Base-by-base conservation (phyloP, 2,113 vertebrate species). In the Actenoides hombroni region DNA sequence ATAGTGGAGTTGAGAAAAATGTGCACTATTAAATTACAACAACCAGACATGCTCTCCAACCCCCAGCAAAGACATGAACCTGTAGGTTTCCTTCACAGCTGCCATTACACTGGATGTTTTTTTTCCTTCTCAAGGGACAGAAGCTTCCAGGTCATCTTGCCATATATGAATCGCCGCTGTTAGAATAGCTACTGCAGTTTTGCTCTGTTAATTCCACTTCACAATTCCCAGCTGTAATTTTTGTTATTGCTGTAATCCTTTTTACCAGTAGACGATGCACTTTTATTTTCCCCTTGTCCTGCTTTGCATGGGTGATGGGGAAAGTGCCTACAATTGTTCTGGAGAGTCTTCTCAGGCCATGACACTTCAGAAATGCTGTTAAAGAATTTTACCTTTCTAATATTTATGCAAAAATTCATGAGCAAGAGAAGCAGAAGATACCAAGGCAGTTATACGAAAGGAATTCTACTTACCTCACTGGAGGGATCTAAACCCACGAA, bases 361-460 rank as follows among this genome's bases (percentile, higher is more conserved):
- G 11, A 3, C 0, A 5, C 6, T 69, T 71, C 24, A 46, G 6
- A 60, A 94, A 74, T 3, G 0, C 12, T 15, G 48, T 31, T 56
- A 4, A 51, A 37, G 21, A 68, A 20, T 15, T 20, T 10, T 10
- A 28, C 0, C 6, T 53, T 48, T 40, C 23, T 44, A 51, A 51
- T 5, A 2, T 24, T 71, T 26, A 31, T 39, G 11, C 5, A 29
- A 86, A 60, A 90, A n/a, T 4, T 28, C 48, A 21, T 39, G 7
- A 63, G 39, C 3, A 24, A 46, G 13, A 54, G 35, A 63, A 76
- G 33, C 13, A 83, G 23, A 70, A 75, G 8, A 15, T 16, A n/a
- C 5, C 3, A 21, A 73, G 16, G 15, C 19, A 69, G 7, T 59
- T 29, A 49, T n/a, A 4, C 16, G 37, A 49, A 81, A 86, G 15